A percentile compares a stretch with the other conserved stretches of the same genome.
Conservation (phyloP, 2,797 vertebrate genomes). For the Aulostomus chinensis region DNA sequence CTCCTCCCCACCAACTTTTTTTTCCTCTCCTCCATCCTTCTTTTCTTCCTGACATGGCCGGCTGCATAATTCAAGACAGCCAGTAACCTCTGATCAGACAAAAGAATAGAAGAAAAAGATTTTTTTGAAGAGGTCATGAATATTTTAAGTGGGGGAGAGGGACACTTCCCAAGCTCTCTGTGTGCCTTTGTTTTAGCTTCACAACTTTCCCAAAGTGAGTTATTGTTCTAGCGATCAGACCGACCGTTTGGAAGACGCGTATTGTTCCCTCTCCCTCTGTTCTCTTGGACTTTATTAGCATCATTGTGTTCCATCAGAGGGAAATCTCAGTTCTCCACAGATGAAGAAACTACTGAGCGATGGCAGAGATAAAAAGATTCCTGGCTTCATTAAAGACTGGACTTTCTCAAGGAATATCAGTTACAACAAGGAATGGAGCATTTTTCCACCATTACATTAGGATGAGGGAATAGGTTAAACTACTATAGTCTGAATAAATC, state of each 20-base stretch:
- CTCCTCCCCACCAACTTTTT: constrained; percentile 3
- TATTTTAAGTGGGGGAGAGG: constrained; percentile 57
- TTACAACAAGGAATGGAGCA: too few relatives aligned
- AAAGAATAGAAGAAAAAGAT: constrained; percentile 15
- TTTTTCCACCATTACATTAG: too few relatives aligned
- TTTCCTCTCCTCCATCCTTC: constrained; percentile 1
- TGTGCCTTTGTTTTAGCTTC: constrained; percentile 27
- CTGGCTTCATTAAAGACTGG: too few relatives aligned
- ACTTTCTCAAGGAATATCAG: too few relatives aligned
- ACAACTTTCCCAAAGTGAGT: constrained; percentile 24
- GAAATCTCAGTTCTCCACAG: background rate
- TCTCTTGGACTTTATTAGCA: constrained; percentile 22
- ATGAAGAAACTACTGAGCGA: too few relatives aligned
- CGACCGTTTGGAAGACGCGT: too few relatives aligned
- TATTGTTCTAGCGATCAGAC: too few relatives aligned
- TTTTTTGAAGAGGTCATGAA: constrained; percentile 41
- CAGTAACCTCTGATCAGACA: constrained; percentile 56
- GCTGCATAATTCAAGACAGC: constrained; percentile 61
- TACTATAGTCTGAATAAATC: too few relatives aligned
- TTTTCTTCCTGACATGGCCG: constrained; percentile 36
- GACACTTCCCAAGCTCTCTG: constrained; percentile 27
- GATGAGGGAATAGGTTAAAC: too few relatives aligned
- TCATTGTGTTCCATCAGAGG: constrained; percentile 4
- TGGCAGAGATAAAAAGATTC: too few relatives aligned
- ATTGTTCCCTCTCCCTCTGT: constrained; percentile 13